Base-by-base conservation (phyloP, 2,113 vertebrate species). In the Willisornis vidua region DNA sequence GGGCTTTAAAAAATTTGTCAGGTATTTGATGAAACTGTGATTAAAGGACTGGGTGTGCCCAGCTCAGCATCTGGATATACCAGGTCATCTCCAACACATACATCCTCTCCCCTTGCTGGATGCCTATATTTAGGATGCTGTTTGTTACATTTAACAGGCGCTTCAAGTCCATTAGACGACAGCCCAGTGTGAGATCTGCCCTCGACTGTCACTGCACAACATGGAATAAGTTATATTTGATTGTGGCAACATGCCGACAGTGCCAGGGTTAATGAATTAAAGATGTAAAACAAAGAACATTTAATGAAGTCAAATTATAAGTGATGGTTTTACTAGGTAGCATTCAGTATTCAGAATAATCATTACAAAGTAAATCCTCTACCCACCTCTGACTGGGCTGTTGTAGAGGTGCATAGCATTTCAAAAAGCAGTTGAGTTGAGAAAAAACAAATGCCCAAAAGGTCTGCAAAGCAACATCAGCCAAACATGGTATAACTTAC, bases 161-260 rank as follows among this genome's bases (percentile, higher is more conserved):
- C 62, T 94, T 90, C 84, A 82, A 54, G 70, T 76, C 76, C 92
- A 90, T 94, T 96, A 96, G 85, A 57, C 0, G 1, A 70, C 45
- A 94, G 49, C 96, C 70, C 86, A 75, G 86, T 48, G 54, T 78
- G 94, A 95, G n/a, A 58, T 79, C 61, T 85, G 37, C 54, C 70
- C 66, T 85, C 54, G 68, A 74, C 25, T 92, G 77, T 94, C 58
- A 35, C 7, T 87, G 73, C 83, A 62, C 90, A 58, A 89, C 80
- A 82, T 3, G 13, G 76, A 95, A 54, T 58, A 78, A 84, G 85
- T 66, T 95, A n/a, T 63, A 72, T 92, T 78, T 96, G 93, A 96
- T 94, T 96, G 84, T 82, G 94, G 93, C 90, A 91, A 79, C 93
- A 89, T 66, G 80, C 92, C 14, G 88, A 84, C 85, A 92, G 57